Evolutionary conservation across 2,113 vertebrate genomes (phyloP), one percentile per base, ranked within the genome.

Genomic region (Jacana jacana): DNA sequence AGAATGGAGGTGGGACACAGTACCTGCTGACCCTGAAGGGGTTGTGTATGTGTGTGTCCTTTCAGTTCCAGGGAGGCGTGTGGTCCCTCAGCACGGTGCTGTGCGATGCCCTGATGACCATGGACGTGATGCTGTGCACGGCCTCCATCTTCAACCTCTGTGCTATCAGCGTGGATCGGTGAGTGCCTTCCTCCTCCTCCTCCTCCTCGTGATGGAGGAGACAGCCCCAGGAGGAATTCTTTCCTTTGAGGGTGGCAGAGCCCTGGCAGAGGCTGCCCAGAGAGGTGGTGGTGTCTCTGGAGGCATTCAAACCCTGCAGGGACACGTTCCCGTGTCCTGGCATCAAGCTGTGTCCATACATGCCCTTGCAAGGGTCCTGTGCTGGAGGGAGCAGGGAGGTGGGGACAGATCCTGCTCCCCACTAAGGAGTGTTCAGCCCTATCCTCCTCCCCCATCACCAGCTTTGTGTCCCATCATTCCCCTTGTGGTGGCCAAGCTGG

Each of bases 111-210:
- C 98, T 99, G 93, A 99, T 99, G 99, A 98, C 99, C 88, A 99
- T 99, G 99, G 99, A 99, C 1, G 99, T 99, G 94, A 99, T 99
- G 99, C 98, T 99, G 72, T 99, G 99, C 97, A 99, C 99, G 0
- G 99, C 99, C 33, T 99, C 99, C 60, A 99, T 99, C 96, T 99
- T 99, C 98, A 99, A 99, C 97, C 98, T 99, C 39, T 99, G 99
- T 66, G 99, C 99, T 75, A 99, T 99, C 98, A 99, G 99, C 8
- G 98, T 99, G 87, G 99, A 99, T 98, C 98, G 99, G 98, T 98
- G 86, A 91, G 98, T 72, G 28, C n/a, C n/a, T 64, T 14, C n/a
- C 71, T 49, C 15, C 48, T 69, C 61, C 39, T 14, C n/a, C 71
- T 49, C 15, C 48, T 69, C 61, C 39, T 24, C 16, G 0, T 4